Conservation (phyloP, 1,140 invertebrate genomes). For the Drosophila albomicans region DNA sequence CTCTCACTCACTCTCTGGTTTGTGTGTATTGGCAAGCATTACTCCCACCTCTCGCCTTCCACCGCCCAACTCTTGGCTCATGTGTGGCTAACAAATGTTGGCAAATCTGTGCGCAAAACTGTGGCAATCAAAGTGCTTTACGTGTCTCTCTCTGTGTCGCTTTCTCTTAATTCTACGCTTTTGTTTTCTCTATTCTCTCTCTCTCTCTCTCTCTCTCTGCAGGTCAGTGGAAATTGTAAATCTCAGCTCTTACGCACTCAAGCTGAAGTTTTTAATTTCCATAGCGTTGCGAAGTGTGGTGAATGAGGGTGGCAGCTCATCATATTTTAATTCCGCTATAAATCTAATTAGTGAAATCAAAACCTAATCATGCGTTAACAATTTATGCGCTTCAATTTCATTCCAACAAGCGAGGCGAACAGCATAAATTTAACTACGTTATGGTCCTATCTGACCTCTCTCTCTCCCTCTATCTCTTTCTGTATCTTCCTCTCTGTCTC, state of each 20-base stretch:
- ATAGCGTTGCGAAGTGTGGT: neutral
- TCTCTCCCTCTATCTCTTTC: neutral
- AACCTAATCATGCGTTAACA: conserved; percentile 81
- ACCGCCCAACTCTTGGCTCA: neutral
- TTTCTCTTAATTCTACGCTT: neutral
- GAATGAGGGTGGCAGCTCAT: conserved; percentile 17
- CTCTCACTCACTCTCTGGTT: conserved; percentile 14
- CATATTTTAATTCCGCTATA: conserved; percentile 77
- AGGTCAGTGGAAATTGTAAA: neutral
- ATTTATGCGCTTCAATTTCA: conserved; percentile 76
- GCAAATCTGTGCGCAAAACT: conserved; percentile 71
- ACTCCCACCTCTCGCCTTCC: neutral
- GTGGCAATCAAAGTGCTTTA: conserved; percentile 64
- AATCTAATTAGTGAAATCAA: conserved; percentile 83
- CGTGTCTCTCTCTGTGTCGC: conserved; percentile 17
- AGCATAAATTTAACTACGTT: conserved; percentile 43
- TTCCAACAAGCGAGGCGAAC: conserved; percentile 38
- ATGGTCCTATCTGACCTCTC: neutral
- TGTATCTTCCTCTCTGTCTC: neutral
- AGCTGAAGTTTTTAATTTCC: conserved; percentile 82
- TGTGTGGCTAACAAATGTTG: conserved; percentile 64
- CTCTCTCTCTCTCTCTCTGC: neutral
- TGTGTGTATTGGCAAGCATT: conserved; percentile 3
- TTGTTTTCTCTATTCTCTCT: neutral
- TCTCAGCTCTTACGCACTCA: conserved; percentile 43